Evolutionary conservation across 1,140 invertebrate genomes (phyloP), one percentile per base, ranked within the genome.

Genomic region (Potamilus streckersoni): DNA sequence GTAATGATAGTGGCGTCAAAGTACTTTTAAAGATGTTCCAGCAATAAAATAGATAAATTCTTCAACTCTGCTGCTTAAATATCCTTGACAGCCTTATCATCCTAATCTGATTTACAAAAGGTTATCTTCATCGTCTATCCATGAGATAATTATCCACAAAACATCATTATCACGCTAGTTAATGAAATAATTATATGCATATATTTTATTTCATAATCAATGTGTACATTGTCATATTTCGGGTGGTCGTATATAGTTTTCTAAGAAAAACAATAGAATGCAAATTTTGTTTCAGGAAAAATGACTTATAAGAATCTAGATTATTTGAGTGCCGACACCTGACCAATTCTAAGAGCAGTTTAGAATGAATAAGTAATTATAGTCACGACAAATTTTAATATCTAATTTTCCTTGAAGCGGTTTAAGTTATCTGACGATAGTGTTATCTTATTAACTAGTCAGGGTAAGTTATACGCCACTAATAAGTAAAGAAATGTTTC

Each of bases 281-380:
- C 58, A 38, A 61, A 81, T 80, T 57, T 80, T 87, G 88, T 31
- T 91, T 90, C 90, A 86, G 84, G 71, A 86, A 88, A 71, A 83
- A 79, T 84, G 23, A 49, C 83, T 79, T 59, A 49, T 49, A 8
- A 49, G 38, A 6, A 49, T 49, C 38, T 49, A 8, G 38, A 49
- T 49, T 49, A 49, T 11, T 0, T 11, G 38, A 49, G 6, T 49
- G 38, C 38, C 38, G 11, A 49, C 6, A 11, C 11, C 38, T 49
- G 38, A 49, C 27, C 6, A 49, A 49, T 49, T 49, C 5, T 4
- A 49, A 49, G 6, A 49, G 11, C 11, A 49, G 38, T 49, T 49
- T 49, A 49, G 38, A 49, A 6, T 49, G 6, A 31, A 49, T 49
- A 11, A 49, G 38, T 6, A 49, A 49, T 49, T 11, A 49, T 49